Evolutionary conservation across 1,140 invertebrate genomes (phyloP), one percentile per base, ranked within the genome.

Genomic region (Magallana angulata): DNA sequence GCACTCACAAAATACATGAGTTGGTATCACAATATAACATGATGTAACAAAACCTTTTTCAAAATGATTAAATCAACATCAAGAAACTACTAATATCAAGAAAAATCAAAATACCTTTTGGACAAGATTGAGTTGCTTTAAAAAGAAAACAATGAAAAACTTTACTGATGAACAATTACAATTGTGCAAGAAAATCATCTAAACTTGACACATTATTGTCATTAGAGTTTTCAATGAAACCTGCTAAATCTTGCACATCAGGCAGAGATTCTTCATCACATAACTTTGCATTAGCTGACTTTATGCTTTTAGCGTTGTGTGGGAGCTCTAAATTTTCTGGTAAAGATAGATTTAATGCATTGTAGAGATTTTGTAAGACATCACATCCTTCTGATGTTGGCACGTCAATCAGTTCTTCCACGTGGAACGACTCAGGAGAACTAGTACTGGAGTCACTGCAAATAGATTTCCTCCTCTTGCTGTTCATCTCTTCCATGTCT

Each of bases 121-220:
- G 36, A 48, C 36, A 48, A 48, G 2, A 48, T 48, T 48, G 36
- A 48, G 36, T 4, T 48, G 36, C 36, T 48, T 48, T 48, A 48
- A 48, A 36, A 48, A 48, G 36, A 48, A 48, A 48, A 48, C 3
- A 48, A 48, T 48, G 2, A 5, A 48, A 2, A 48, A 48, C 36
- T 48, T 48, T 48, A 48, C 36, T 2, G 7, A 36, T 30, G 8
- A 30, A 71, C 18, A 36, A 12, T 87, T 36, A 87, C n/a, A 89
- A 71, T 18, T 86, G 85, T 64, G 85, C 82, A 9, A 89, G 57
- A 87, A 89, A 89, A 36, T 89, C 88, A 87, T 89, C 88, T 56
- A 89, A 56, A 82, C 57, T 87, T 48, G 58, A 36, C 56, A n/a
- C 68, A 60, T 30, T 57, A 56, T 62, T 48, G 36, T 86, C 48